Evolutionary conservation across 2,113 vertebrate genomes (phyloP).

Genomic region (Tonatia bakeri): DNA sequence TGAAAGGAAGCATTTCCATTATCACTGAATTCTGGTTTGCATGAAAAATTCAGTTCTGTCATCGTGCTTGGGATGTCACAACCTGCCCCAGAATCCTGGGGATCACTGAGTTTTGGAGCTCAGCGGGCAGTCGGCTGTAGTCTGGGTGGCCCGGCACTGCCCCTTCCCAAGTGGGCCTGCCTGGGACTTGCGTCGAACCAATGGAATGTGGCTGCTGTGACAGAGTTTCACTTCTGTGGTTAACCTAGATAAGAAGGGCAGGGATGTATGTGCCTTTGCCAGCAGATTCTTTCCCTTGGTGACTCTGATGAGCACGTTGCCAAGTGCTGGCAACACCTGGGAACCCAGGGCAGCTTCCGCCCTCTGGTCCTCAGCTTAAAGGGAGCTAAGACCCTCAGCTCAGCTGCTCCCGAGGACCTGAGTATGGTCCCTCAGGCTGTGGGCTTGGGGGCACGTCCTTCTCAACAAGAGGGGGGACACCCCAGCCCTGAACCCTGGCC

Average conservation of each 20-base stretch:
- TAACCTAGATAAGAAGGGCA: not conserved
- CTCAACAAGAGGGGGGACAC: not conserved
- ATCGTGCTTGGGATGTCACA: conserved; percentile 22
- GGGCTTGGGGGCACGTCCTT: not conserved
- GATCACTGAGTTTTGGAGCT: too few relatives aligned
- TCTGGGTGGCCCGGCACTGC: not conserved
- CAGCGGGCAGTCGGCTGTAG: not conserved
- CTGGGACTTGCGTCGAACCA: not conserved
- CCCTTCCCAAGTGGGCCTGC: not conserved
- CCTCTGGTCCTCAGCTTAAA: too few relatives aligned
- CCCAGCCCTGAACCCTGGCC: not conserved
- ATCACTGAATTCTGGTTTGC: conserved; percentile 7
- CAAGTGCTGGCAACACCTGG: not conserved
- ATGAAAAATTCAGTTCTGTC: not conserved
- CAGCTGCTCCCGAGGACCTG: not conserved
- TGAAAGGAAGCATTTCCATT: not conserved
- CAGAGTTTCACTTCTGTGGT: not conserved
- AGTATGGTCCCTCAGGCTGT: not conserved
- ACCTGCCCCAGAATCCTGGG: not conserved
- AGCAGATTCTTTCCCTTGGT: not conserved
- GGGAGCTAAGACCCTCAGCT: not conserved
- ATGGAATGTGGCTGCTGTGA: not conserved
- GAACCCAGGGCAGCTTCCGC: not conserved
- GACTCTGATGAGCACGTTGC: not conserved
- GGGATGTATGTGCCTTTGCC: not conserved